A percentile compares a stretch with the other conserved stretches of the same genome.
These are phyloP conservation scores for Pantherophis vulpinus DNA, from an alignment of 2,797 vertebrate genomes.

Conservation along the genomic window DNA sequence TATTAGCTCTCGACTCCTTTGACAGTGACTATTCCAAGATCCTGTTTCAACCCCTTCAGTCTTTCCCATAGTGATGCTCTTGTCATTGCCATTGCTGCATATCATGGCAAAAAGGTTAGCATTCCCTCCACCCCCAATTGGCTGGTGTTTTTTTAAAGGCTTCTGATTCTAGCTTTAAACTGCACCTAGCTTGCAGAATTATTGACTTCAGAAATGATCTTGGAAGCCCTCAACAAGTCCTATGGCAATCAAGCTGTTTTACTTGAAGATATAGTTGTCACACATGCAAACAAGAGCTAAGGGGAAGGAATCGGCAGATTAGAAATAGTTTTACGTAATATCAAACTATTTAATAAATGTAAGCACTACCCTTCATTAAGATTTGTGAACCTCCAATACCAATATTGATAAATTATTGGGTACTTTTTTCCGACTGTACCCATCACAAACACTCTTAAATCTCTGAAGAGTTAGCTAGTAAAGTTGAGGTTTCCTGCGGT, in stretches of 20 bases:
- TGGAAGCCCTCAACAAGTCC: background rate
- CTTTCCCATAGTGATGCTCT: conserved; percentile 21
- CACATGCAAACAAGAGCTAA: background rate
- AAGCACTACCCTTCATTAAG: background rate
- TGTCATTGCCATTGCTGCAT: conserved; percentile 26
- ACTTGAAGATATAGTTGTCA: conserved; percentile 53
- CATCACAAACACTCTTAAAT: conserved; percentile 34
- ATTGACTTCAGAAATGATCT: background rate
- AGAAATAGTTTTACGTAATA: conserved; percentile 8
- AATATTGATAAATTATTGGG: conserved; percentile 16
- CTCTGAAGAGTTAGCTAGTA: conserved; percentile 45
- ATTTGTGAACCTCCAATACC: background rate
- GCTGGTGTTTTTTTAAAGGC: background rate
- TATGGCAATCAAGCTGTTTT: conserved; percentile 22
- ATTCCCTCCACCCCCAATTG: conserved; percentile 42
- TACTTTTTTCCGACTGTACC: conserved; percentile 3
- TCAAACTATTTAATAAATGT: conserved; percentile 43
- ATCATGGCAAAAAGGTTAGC: conserved; percentile 39
- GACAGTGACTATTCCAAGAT: conserved; percentile 48
- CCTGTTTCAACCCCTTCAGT: conserved; percentile 36
- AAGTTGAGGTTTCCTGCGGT: conserved; percentile 34
- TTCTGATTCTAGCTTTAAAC: background rate
- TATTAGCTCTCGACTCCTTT: conserved; percentile 32
- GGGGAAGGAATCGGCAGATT: conserved; percentile 31
- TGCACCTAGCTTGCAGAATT: conserved; percentile 27